Evolutionary conservation across 2,888 invertebrate species (phyloP), one percentile per base, ranked within the genome.

Genomic region (Hypselothyrea guttata): DNA sequence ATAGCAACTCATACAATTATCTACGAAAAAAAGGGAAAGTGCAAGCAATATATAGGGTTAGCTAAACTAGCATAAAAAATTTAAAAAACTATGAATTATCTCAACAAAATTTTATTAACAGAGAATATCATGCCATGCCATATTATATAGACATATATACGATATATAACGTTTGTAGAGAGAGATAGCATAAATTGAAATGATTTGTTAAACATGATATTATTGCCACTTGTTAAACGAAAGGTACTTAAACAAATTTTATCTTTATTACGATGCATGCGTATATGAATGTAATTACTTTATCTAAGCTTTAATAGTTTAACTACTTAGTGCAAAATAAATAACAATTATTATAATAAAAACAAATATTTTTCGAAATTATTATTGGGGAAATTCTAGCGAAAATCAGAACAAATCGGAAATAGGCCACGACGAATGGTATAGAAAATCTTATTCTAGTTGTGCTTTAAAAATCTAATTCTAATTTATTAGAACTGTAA

Each of bases 261-360:
- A 81, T 78, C 75, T 84, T 81, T 81, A 82, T 75, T 78, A 84
- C 65, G 62, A 69, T 54, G 70, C 67, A 54, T 77, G 54, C 35
- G 41, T 48, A 54, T 34, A 48, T 13, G 37, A 1, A 59, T 68
- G 45, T 60, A 54, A 70, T 71, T 68, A 71, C 71, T 76, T 85
- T 82, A 76, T 63, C 81, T 85, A 79, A 82, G 81, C 81, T 85
- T 82, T 82, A 82, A 82, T 82, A 82, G 81, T 68, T 70, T 82
- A 48, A 61, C 34, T 72, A 22, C 22, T 22, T 22, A 82, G 85
- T 71, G 81, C 18, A 28, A 9, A 47, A 48, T 27, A 51, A 52
- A 44, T 22, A 5, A 38, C 28, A 56, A 65, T 59, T 44, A 71
- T 41, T 59, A 71, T 38, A 30, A 53, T 9, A 41, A 28, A 47